phyloP scores from a whole-genome alignment of 2,113 vertebrate genomes.

The Lagopus muta region DNA sequence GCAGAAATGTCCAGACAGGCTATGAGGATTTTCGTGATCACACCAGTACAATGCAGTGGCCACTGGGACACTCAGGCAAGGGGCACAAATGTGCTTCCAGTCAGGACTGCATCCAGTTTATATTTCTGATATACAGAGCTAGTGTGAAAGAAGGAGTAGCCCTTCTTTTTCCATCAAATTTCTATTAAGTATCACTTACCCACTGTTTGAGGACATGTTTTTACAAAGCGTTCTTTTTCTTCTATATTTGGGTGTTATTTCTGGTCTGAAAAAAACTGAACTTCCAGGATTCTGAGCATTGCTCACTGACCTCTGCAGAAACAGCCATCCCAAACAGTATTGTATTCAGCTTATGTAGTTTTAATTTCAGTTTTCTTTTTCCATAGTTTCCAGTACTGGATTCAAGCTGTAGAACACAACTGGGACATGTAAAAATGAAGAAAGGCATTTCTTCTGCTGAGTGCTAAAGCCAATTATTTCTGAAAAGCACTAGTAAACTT shows the following conservation, averaged over 20 bases:
- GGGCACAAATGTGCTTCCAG: slow-evolving; percentile 72
- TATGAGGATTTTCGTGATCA: slow-evolving; percentile 69
- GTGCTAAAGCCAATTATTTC: slow-evolving; percentile 50
- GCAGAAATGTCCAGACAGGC: slow-evolving; percentile 65
- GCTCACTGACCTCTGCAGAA: slow-evolving; percentile 61
- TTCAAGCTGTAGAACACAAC: slow-evolving; percentile 83
- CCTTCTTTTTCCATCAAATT: slow-evolving; percentile 63
- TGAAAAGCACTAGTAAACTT: slow-evolving; percentile 37
- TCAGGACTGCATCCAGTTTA: slow-evolving; percentile 73
- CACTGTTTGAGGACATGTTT: slow-evolving; percentile 75
- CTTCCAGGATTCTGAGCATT: slow-evolving; percentile 71
- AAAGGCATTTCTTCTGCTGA: slow-evolving; percentile 70
- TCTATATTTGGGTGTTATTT: slow-evolving; percentile 52
- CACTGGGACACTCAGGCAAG: slow-evolving; percentile 58
- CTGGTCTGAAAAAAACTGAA: slow-evolving; percentile 78
- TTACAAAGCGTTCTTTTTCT: slow-evolving; percentile 76
- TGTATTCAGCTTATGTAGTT: slow-evolving; percentile 72
- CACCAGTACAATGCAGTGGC: slow-evolving; percentile 77
- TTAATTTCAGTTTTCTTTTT: slow-evolving; percentile 14
- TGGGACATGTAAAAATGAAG: slow-evolving; percentile 73
- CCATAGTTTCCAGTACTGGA: slow-evolving; percentile 64
- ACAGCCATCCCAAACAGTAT: slow-evolving; percentile 67
- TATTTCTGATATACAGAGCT: slow-evolving; percentile 65
- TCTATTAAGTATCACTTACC: slow-evolving; percentile 75
- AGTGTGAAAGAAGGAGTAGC: slow-evolving; percentile 68